Base-by-base conservation (phyloP, 2,888 invertebrate genomes). In the Aphidoletes aphidimyza region DNA sequence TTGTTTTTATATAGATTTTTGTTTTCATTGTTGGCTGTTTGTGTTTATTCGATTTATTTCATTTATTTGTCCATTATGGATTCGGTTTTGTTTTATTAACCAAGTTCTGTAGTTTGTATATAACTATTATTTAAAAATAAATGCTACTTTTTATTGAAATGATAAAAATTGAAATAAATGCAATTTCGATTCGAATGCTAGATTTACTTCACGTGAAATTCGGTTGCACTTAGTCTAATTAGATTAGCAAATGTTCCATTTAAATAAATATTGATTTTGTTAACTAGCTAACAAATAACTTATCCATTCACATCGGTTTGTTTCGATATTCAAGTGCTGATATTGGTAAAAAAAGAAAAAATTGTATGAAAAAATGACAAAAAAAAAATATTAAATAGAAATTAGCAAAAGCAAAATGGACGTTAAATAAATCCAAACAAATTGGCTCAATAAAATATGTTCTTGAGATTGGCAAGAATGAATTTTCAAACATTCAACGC, bases 371-470 rank as follows among this genome's bases (percentile, higher is more conserved):
- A 47, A 47, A 47, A 26, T 22, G 54, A 69, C 14, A 69, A 69
- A 69, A 69, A 69, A 47, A 47, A 17, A 14, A 14, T 17, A 2
- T 47, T 19, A 19, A n/a, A n/a, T n/a, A n/a, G n/a, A n/a, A n/a
- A 69, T 30, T 69, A 69, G 34, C 69, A 69, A 69, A 69, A 69
- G 2, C 22, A 54, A 69, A 69, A 69, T 69, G 69, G 69, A 69
- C 69, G 69, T 69, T 5, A n/a, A 69, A 69, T 69, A 69, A 69
- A 69, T 69, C 69, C 69, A 69, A 69, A 69, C 69, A 69, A 69
- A 69, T 19, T 69, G 14, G 69, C 30, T 34, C 2, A 9, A 5
- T 17, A 69, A 69, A 54, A 54, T 54, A 26, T 69, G 69, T 69
- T 69, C 19, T 30, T 22, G 2, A 17, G 34, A n/a, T 14, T 69